Percentiles rank a stretch among this genome's conserved stretches.
Evolutionary conservation across 2,888 invertebrate species (phyloP).

Genomic region (Agonopterix subpropinquella): DNA sequence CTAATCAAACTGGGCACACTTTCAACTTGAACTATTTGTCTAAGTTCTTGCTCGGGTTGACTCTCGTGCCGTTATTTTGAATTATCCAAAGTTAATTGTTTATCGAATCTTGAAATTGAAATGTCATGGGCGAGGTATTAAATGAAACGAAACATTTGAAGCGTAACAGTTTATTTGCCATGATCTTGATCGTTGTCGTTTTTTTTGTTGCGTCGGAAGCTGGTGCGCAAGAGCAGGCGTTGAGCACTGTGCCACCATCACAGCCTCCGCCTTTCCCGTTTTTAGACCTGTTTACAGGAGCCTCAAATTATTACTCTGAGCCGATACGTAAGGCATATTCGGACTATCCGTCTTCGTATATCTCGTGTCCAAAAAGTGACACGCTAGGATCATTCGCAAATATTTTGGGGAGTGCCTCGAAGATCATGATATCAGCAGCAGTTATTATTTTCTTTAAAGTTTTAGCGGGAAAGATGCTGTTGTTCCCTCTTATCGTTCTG

Average conservation of each 20-base stretch:
- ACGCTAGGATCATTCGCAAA: slow-evolving; percentile 57
- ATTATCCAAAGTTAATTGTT: slow-evolving; percentile 41
- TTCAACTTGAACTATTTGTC: slow-evolving; percentile 29
- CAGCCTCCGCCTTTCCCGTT: slow-evolving; percentile 43
- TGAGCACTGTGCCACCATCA: slow-evolving; percentile 44
- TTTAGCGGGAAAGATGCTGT: slow-evolving; percentile 53
- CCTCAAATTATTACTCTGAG: slow-evolving; percentile 52
- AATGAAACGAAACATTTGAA: slow-evolving; percentile 41
- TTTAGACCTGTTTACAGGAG: slow-evolving; percentile 55
- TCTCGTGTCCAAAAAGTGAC: slow-evolving; percentile 55
- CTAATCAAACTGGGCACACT: too few species aligned
- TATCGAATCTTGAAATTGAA: slow-evolving; percentile 51
- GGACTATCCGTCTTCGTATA: slow-evolving; percentile 28
- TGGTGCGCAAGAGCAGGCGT: slow-evolving; percentile 48
- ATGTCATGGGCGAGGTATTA: slow-evolving; percentile 68
- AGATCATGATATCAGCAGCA: slow-evolving; percentile 63
- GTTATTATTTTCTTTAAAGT: slow-evolving; percentile 58
- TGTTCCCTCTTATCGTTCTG: slow-evolving; percentile 53
- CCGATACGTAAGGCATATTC: slow-evolving; percentile 54
- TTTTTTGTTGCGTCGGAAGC: slow-evolving; percentile 39
- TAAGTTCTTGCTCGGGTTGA: slow-evolving; percentile 23
- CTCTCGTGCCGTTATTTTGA: slow-evolving; percentile 44
- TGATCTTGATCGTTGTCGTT: slow-evolving; percentile 51
- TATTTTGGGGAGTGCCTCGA: slow-evolving; percentile 59
- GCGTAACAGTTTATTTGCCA: slow-evolving; percentile 62